Evolutionary conservation across 2,888 invertebrate species (phyloP), one percentile per base, ranked within the genome.

Genomic region (Himalopsyche kuldschensis): DNA sequence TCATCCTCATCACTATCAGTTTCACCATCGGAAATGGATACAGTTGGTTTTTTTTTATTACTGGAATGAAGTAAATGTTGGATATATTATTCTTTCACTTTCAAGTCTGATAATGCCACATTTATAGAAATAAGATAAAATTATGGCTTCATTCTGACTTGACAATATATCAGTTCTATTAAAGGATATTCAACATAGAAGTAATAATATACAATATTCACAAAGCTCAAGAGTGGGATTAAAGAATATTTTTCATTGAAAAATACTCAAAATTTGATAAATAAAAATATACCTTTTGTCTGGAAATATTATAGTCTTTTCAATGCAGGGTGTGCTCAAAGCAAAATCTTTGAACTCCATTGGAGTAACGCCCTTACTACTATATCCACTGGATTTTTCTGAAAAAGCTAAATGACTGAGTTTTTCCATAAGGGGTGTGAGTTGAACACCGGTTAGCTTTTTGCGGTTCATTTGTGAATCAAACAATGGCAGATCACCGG

Each of bases 401-500:
- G 92, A 94, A 86, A 94, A 92, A 0, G 95, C 95, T 83, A 96
- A 88, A 78, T 96, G 93, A 86, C 95, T 96, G 69, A 96, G 88
- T 88, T 96, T 96, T 41, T 96, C 95, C 95, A 97, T 96, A 0
- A 96, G 88, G 0, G 97, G 97, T 0, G 96, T 96, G 79, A 96
- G 88, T 84, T 95, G 96, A 0, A 96, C 93, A 0, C 95, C 95
- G 11, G 93, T 93, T 46, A 94, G 86, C 86, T 93, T 94, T 87
- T 92, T 93, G 86, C 91, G 91, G 80, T 90, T 90, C 84, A 90
- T 90, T 0, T 89, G 88, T 1, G 89, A 88, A 81, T 88, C 88
- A 77, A 87, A 87, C 75, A 91, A 90, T 0, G 90, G 88, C 27
- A 69, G 11, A 84, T 84, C 78, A 83, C 31, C 80, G 78, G 75